Conservation (phyloP, 2,888 invertebrate genomes). For the Erynnis tages region DNA sequence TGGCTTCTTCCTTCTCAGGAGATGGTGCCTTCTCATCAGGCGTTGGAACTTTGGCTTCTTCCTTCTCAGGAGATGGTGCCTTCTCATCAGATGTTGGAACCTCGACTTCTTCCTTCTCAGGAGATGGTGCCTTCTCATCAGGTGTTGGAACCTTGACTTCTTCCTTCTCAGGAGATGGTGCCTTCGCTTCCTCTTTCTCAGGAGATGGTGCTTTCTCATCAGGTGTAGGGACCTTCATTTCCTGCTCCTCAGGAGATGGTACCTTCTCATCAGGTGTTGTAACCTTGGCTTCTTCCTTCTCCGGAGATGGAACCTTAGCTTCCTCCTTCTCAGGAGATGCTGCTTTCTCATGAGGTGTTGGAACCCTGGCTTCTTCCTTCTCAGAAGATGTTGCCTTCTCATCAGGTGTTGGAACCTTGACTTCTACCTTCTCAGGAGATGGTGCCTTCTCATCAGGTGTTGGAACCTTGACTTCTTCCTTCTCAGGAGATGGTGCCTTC, state of each 20-base stretch:
- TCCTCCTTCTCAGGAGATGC: background rate
- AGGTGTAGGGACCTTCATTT: slow-evolving; percentile 8
- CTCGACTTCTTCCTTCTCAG: background rate
- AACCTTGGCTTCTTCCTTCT: background rate
- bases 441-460: slow-evolving; percentile 9
- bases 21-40: background rate
- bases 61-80: background rate
- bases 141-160: background rate
- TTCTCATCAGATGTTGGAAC: background rate
- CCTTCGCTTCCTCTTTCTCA: background rate
- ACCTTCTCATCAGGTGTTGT: background rate
- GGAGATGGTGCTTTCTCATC: background rate
- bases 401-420: background rate
- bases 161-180: background rate
- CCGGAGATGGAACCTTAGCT: slow-evolving; percentile 2
- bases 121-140: background rate
- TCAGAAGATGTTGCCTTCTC: background rate
- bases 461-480: slow-evolving; percentile 1
- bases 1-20: background rate
- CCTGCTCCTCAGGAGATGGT: slow-evolving; percentile 11
- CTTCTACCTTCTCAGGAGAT: background rate
- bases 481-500: slow-evolving; percentile 3
- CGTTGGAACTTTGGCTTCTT: background rate
- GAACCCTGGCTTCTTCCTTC: background rate
- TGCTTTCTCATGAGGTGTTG: slow-evolving; percentile 10